Conservation (phyloP, 2,888 invertebrate species). For the Acleris laterana region DNA sequence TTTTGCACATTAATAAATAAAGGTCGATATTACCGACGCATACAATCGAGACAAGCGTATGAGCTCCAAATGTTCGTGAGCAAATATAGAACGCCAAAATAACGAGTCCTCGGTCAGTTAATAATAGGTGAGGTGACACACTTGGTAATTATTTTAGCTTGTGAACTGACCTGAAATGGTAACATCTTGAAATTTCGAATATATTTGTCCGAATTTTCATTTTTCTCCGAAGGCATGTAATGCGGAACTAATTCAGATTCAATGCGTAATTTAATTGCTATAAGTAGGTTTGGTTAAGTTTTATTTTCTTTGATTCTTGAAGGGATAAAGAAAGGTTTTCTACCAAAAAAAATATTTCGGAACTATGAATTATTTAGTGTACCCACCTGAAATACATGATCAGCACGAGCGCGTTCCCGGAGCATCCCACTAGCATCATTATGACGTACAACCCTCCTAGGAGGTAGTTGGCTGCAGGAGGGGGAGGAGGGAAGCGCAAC, state of each 20-base stretch:
- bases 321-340: no score
- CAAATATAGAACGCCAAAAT: slow-evolving; percentile 18
- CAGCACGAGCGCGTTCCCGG: slow-evolving; percentile 89
- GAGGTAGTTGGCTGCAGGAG: slow-evolving; percentile 81
- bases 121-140: slow-evolving; percentile 15
- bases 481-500: slow-evolving; percentile 87
- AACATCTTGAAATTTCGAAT: no score
- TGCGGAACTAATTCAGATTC: no score
- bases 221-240: no score
- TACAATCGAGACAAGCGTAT: background rate
- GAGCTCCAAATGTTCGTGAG: slow-evolving; percentile 13
- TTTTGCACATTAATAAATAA: no score
- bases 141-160: background rate
- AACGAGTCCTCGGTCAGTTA: slow-evolving; percentile 22
- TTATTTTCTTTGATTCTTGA: no score
- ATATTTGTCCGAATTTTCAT: no score
- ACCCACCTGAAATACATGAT: slow-evolving; percentile 87
- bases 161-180: slow-evolving; percentile 80
- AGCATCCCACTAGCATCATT: slow-evolving; percentile 86
- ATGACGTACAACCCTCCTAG: slow-evolving; percentile 86
- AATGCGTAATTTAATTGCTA: no score
- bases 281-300: no score
- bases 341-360: no score
- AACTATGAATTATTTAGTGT: no score
- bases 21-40: no score